Base-by-base conservation (phyloP, 2,113 vertebrate species). In the Pituophis catenifer region DNA sequence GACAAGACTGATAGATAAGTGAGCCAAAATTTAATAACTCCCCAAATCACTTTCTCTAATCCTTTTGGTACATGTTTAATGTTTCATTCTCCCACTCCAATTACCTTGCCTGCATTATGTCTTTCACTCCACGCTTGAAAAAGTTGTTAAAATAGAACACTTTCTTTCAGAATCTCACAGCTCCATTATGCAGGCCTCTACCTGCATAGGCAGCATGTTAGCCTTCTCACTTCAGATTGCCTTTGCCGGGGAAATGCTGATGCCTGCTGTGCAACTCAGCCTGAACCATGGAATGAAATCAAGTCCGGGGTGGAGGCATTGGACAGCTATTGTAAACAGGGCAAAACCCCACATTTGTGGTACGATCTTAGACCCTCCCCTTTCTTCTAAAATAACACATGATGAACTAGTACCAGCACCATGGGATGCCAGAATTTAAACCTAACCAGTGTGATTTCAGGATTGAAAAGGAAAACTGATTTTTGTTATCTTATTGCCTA, bases 181-280 rank as follows among this genome's bases (percentile, higher is more conserved):
- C 97, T 98, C 98, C 96, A 98, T 98, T 98, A 98, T 99, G 98
- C 99, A 99, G 99, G 99, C 98, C 99, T 98, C 97, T 98, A 99
- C 99, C 99, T 99, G 98, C 96, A 98, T 97, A 96, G 98, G 97
- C 98, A 98, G 98, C 97, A 98, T 96, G 98, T 96, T 97, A 98
- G 97, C 98, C 98, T 99, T 99, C 98, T 98, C 99, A 99, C 99
- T 98, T 99, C 98, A 98, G 98, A 99, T 99, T 99, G 99, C 98
- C 98, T 99, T 98, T 98, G 98, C 98, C 97, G 98, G 93, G 97
- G 94, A 97, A 98, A 97, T 96, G 12, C 65, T 97, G 97, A 97
- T 98, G 96, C 98, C 98, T 3, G 97, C 94, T 15, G 98, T 95
- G 98, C 97, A 92, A 95, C 97, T 96, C 97, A 96, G 96, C 95